Evolutionary conservation across 2,888 invertebrate genomes (phyloP), one percentile per base, ranked within the genome.

Genomic region (Chorisops tibialis): DNA sequence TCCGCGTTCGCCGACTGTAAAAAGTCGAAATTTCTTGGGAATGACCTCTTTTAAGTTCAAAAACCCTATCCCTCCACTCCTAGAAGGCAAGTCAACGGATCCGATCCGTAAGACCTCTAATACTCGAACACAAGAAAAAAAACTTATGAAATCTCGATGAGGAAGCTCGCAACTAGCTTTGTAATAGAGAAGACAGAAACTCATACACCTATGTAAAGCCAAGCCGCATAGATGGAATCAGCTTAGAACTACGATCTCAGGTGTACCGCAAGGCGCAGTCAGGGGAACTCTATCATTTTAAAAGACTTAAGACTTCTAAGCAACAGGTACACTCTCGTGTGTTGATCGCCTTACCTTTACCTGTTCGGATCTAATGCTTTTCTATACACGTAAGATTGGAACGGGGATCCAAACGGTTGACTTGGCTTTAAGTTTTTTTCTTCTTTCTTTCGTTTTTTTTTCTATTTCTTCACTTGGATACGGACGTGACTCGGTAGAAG

Each of bases 11-110:
- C 16, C 18, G 18, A 37, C 35, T 50, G 11, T 18, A 18, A 16
- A 45, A 45, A 24, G 58, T 45, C 45, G 12, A 58, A 45, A 45
- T 43, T 45, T 58, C 58, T 58, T 58, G 30, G 43, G 51, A 61
- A 54, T 56, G 61, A 61, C 61, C 61, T 61, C 61, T 54, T 61
- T 61, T 56, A 61, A 61, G 61, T 61, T 61, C 61, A 61, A 61
- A 54, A 51, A 61, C 61, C 61, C 61, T 61, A 38, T 48, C 24
- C 48, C 48, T 54, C 49, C 48, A 50, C 37, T 50, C 37, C n/a
- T 14, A 14, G 50, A 50, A 50, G 22, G 24, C n/a, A n/a, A 48
- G 22, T 3, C 12, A 48, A 11, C 6, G 22, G 16, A 45, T 16
- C 9, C 45, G 5, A 45, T 5, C 39, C n/a, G 12, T 16, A 41